These are phyloP conservation scores for Nasonia giraulti DNA, from an alignment of 1,140 invertebrate genomes.

Conservation along the genomic window DNA sequence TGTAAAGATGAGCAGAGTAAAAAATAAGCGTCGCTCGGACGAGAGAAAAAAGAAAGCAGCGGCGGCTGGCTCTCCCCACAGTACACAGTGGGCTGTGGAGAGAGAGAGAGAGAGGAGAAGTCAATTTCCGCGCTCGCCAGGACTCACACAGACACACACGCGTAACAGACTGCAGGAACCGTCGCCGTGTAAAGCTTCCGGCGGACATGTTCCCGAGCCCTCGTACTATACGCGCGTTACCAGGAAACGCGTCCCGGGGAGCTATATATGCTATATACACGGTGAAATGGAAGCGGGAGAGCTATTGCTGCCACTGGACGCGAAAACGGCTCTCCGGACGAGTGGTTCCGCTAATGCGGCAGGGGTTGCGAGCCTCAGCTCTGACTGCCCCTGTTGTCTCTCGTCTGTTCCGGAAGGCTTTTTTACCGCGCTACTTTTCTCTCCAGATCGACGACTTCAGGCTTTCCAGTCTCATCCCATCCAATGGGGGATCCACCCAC, in stretches of 20 bases:
- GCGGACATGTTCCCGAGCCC: constrained; percentile 45
- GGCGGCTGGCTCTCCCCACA: too few relatives aligned
- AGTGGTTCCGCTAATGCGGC: constrained; percentile 57
- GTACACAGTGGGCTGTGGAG: constrained; percentile 10
- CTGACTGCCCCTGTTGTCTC: not conserved
- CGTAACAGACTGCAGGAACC: constrained; percentile 15
- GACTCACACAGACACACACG: not conserved
- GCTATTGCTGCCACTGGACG: constrained; percentile 8
- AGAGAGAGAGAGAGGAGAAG: constrained; percentile 26
- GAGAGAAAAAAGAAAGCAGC: not conserved
- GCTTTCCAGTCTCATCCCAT: too few relatives aligned
- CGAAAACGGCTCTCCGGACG: constrained; percentile 57
- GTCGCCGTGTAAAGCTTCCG: constrained; percentile 40
- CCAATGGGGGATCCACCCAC: too few relatives aligned
- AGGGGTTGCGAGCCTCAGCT: not conserved
- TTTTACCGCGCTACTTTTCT: too few relatives aligned
- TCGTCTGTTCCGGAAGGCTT: too few relatives aligned
- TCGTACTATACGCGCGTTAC: constrained; percentile 44
- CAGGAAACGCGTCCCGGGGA: constrained; percentile 51
- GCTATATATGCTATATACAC: not conserved
- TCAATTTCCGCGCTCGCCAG: constrained; percentile 38
- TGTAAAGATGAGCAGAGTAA: too few relatives aligned
- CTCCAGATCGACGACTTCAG: too few relatives aligned
- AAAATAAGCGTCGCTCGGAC: too few relatives aligned
- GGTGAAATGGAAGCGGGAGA: constrained; percentile 7